These are phyloP conservation scores for Papilio aristodemus DNA, from an alignment of 1,140 invertebrate species.

Conservation along the genomic window DNA sequence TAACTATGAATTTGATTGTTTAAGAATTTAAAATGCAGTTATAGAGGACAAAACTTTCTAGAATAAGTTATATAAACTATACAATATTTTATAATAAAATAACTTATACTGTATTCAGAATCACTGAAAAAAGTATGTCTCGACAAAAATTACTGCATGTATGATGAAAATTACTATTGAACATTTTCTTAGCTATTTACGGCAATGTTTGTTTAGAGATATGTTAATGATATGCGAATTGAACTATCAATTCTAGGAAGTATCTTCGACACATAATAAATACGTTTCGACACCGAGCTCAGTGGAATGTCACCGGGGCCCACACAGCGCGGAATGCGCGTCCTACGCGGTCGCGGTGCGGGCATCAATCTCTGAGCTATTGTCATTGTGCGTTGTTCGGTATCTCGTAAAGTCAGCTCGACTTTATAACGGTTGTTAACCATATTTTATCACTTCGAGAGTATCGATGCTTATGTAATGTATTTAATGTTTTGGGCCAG, in stretches of 20 bases:
- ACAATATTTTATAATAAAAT: too few species aligned
- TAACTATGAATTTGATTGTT: too few species aligned
- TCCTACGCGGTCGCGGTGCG: constrained; percentile 53
- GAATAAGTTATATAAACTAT: too few species aligned
- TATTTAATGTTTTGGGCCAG: constrained; percentile 3
- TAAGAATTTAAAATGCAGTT: too few species aligned
- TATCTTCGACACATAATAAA: constrained; percentile 47
- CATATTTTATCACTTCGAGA: constrained; percentile 23
- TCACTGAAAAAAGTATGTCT: too few species aligned
- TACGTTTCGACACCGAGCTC: constrained; percentile 47
- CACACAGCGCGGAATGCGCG: constrained; percentile 63
- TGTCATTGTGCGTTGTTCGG: constrained; percentile 47
- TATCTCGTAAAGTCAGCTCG: constrained; percentile 39
- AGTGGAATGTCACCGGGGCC: constrained; percentile 61
- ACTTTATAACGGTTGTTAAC: constrained; percentile 32
- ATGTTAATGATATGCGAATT: constrained; percentile 13
- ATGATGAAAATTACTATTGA: too few species aligned
- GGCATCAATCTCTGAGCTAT: constrained; percentile 56
- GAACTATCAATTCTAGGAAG: constrained; percentile 38
- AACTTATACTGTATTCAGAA: too few species aligned
- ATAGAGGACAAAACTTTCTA: too few species aligned
- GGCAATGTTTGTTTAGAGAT: neutral
- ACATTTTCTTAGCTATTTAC: too few species aligned
- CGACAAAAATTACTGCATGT: too few species aligned
- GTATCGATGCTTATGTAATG: constrained; percentile 18